Evolutionary conservation across 2,797 vertebrate species (phyloP).

Genomic region (Nothura maculosa): DNA sequence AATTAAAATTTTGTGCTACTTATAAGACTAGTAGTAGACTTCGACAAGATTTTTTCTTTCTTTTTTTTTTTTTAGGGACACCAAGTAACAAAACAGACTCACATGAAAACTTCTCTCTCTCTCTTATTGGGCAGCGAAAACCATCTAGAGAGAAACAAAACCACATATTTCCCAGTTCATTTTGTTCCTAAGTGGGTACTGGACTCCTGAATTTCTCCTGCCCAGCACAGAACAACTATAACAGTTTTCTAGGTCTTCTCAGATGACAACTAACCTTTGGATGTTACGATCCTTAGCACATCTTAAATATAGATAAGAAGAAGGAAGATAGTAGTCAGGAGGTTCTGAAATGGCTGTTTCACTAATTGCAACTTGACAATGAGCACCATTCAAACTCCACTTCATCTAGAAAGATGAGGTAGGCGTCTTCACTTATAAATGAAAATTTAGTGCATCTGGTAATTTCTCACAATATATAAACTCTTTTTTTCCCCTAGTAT

Average conservation of each 20-base stretch:
- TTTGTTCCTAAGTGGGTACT: not conserved
- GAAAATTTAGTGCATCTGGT: not conserved
- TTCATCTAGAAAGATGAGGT: not conserved
- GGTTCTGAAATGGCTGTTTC: not conserved
- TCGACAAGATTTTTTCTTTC: not conserved
- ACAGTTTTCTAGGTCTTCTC: not conserved
- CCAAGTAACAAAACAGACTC: not conserved
- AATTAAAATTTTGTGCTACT: not conserved
- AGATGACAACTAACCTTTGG: not conserved
- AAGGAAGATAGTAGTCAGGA: not conserved
- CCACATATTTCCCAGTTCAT: not conserved
- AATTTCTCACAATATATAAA: not conserved
- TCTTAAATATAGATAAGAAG: not conserved
- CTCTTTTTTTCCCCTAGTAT: not conserved
- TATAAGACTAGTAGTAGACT: not conserved
- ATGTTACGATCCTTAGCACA: not conserved
- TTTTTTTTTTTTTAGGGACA: not conserved
- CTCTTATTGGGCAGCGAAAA: not conserved
- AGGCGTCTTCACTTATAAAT: not conserved
- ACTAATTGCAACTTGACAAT: not conserved
- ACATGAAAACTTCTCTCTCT: fast-evolving
- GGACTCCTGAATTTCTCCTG: not conserved
- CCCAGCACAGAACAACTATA: not conserved
- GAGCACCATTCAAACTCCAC: not conserved
- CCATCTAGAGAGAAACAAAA: not conserved